phyloP scores from a whole-genome alignment of 2,888 invertebrate species.

The Lampropteryx suffumata region DNA sequence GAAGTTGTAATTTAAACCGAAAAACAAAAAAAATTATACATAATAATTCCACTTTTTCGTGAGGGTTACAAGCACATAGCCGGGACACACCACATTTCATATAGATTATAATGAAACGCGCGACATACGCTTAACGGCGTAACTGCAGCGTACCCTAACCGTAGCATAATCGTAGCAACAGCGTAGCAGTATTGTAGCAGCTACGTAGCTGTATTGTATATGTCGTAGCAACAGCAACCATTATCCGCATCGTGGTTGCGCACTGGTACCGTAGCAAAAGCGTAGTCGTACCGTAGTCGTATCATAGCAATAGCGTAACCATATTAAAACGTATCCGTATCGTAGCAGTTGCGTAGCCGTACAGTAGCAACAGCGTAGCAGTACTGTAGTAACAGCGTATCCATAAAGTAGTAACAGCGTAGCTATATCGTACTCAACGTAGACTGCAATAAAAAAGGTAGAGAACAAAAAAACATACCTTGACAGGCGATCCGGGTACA shows the following conservation, averaged over 20 bases:
- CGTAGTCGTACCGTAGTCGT: not conserved
- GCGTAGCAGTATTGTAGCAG: too few species aligned
- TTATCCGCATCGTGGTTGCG: not conserved
- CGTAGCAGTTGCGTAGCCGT: not conserved
- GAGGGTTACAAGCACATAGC: too few species aligned
- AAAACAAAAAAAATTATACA: too few species aligned
- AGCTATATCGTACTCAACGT: not conserved
- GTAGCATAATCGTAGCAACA: too few species aligned
- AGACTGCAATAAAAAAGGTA: too few species aligned
- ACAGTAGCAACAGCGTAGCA: not conserved
- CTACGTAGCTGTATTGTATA: not conserved
- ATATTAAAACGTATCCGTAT: not conserved
- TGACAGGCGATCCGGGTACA: constrained; percentile 66
- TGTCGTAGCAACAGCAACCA: not conserved
- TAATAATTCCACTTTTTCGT: too few species aligned
- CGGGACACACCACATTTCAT: too few species aligned
- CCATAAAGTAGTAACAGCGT: not conserved
- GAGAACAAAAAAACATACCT: constrained; percentile 46
- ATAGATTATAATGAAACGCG: too few species aligned
- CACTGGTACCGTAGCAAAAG: not conserved
- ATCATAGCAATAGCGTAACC: not conserved
- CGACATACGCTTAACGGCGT: too few species aligned
- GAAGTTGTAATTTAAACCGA: too few species aligned
- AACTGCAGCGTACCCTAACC: too few species aligned
- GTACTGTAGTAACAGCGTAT: not conserved